Conservation (phyloP, 2,113 vertebrate species). For the Rhinolophus sinicus region DNA sequence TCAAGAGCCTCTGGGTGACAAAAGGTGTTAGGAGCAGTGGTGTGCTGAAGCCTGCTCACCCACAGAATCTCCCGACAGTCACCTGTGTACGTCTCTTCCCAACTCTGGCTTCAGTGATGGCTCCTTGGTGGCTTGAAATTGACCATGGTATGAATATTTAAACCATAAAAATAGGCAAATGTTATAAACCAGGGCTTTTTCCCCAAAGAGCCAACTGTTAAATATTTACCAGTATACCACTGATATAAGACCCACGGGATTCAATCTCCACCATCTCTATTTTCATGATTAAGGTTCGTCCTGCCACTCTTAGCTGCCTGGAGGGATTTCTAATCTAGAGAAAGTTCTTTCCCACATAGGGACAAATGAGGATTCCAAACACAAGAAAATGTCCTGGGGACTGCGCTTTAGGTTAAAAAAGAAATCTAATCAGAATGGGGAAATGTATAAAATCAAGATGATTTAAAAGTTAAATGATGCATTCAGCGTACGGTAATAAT, state of each 20-base stretch:
- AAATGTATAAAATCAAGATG: slow-evolving; percentile 35
- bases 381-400: slow-evolving; percentile 74
- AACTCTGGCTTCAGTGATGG: background rate
- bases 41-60: background rate
- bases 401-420: slow-evolving; percentile 34
- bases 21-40: background rate
- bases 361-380: slow-evolving; percentile 67
- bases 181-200: background rate
- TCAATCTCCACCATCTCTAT: background rate
- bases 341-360: background rate
- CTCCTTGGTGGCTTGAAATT: background rate
- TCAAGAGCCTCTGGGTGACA: background rate
- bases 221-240: background rate
- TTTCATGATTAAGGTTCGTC: background rate
- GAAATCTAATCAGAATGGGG: slow-evolving; percentile 9
- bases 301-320: slow-evolving; percentile 41
- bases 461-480: slow-evolving; percentile 51
- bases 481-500: slow-evolving; percentile 45
- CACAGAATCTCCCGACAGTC: background rate
- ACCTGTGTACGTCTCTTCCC: background rate
- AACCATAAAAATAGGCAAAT: background rate
- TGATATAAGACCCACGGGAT: background rate
- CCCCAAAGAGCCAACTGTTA: background rate
- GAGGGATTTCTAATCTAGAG: slow-evolving; percentile 24
- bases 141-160: background rate